Evolutionary conservation across 2,888 invertebrate species (phyloP).

Genomic region (Euspilapteryx auroguttella): DNA sequence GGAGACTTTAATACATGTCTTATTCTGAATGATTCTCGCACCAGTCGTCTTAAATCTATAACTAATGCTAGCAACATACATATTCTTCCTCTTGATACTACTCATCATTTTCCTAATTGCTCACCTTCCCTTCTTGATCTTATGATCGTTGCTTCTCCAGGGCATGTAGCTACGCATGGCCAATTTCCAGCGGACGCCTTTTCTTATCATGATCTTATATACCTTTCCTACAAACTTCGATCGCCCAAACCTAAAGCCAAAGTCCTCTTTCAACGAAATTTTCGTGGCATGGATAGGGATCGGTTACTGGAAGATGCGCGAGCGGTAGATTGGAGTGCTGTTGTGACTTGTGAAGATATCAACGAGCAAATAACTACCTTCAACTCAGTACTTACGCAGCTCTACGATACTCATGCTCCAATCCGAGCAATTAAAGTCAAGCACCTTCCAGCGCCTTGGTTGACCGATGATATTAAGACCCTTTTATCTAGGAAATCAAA

Average conservation of each 20-base stretch:
- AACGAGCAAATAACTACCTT: slow-evolving; percentile 7
- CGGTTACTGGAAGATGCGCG: slow-evolving; percentile 4
- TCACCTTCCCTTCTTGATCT: too few species aligned
- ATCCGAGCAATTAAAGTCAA: slow-evolving; percentile 4
- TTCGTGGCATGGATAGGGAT: slow-evolving; percentile 5
- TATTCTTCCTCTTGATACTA: too few species aligned
- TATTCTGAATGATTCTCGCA: too few species aligned
- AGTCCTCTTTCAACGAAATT: slow-evolving; percentile 6
- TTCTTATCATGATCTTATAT: slow-evolving; percentile 8
- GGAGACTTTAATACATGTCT: too few species aligned
- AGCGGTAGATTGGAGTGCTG: slow-evolving; percentile 5
- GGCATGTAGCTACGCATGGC: slow-evolving; percentile 5
- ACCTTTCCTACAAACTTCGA: slow-evolving; percentile 8
- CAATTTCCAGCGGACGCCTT: slow-evolving; percentile 5
- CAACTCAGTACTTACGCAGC: slow-evolving; percentile 4
- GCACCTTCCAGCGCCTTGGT: slow-evolving; percentile 8
- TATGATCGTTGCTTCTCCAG: too few species aligned
- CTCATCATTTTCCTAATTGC: too few species aligned
- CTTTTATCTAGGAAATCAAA: slow-evolving; percentile 5
- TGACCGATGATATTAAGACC: slow-evolving; percentile 4
- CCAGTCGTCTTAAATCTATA: too few species aligned
- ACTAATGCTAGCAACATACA: too few species aligned
- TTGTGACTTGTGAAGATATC: neutral
- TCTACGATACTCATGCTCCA: slow-evolving; percentile 8
- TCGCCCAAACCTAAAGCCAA: slow-evolving; percentile 6